A percentile compares a stretch with the other conserved stretches of the same genome.
Conservation (phyloP, 2,113 vertebrate species). For the Pao palembangensis region DNA sequence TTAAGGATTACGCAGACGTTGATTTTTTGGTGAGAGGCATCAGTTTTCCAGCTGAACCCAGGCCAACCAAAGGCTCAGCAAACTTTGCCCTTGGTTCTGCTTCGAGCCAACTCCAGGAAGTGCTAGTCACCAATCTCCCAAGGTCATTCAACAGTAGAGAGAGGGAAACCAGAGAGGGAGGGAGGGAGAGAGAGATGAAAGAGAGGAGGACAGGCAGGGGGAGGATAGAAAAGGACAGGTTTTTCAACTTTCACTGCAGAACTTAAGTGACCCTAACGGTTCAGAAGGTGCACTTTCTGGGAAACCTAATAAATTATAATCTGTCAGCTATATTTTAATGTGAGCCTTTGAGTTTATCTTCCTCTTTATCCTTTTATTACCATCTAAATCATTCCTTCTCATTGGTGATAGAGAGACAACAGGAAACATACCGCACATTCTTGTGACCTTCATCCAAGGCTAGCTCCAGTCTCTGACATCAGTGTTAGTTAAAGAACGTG, state of each 20-base stretch:
- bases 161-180: conserved; percentile 62
- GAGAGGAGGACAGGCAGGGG: conserved; percentile 34
- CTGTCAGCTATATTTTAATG: conserved; percentile 13
- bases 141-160: conserved; percentile 84
- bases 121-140: conserved; percentile 81
- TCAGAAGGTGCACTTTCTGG: conserved; percentile 21
- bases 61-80: conserved; percentile 47
- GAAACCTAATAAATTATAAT: neutral
- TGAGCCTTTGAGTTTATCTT: conserved; percentile 35
- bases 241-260: conserved; percentile 71
- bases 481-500: conserved; percentile 62
- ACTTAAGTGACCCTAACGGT: conserved; percentile 54
- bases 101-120: conserved; percentile 75
- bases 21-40: no score
- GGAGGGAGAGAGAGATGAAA: conserved; percentile 28
- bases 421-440: conserved; percentile 71
- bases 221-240: conserved; percentile 49
- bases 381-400: conserved; percentile 31
- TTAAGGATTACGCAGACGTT: conserved; percentile 14
- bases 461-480: conserved; percentile 62
- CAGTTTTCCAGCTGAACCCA: conserved; percentile 11
- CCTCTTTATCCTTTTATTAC: conserved; percentile 30
- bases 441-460: conserved; percentile 76
- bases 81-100: conserved; percentile 89
- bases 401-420: conserved; percentile 64